Conservation (phyloP, 2,888 invertebrate species). For the Nysson spinosus region DNA sequence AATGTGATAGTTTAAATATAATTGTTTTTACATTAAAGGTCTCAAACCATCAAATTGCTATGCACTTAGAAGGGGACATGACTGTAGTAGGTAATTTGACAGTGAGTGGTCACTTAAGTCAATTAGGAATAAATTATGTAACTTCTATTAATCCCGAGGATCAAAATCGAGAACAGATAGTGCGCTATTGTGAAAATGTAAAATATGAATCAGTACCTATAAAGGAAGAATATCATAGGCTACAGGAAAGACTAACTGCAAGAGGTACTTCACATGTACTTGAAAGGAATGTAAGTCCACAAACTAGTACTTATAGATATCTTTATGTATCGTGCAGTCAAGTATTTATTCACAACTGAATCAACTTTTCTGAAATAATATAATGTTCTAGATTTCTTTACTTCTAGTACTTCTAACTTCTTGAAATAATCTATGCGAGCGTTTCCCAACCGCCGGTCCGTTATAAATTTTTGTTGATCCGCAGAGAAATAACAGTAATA, state of each 20-base stretch:
- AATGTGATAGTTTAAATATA: not conserved
- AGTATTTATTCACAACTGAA: too few relatives aligned
- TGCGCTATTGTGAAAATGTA: conserved; percentile 69
- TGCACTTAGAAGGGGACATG: conserved; percentile 71
- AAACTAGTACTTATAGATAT: too few relatives aligned
- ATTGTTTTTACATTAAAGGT: conserved; percentile 58
- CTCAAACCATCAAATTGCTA: conserved; percentile 72
- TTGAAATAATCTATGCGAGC: too few relatives aligned
- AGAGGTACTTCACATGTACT: conserved; percentile 57
- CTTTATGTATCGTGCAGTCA: too few relatives aligned
- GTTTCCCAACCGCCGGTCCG: too few relatives aligned
- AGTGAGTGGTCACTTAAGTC: conserved; percentile 65
- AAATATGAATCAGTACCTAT: conserved; percentile 66
- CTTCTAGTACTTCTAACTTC: too few relatives aligned
- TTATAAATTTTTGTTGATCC: too few relatives aligned
- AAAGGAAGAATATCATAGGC: conserved; percentile 66
- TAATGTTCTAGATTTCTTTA: too few relatives aligned
- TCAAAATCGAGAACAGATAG: conserved; percentile 65
- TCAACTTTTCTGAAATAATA: too few relatives aligned
- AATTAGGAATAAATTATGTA: conserved; percentile 74
- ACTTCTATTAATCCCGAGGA: conserved; percentile 68
- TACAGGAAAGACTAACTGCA: conserved; percentile 63
- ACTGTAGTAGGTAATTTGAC: conserved; percentile 73
- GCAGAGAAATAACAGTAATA: too few relatives aligned
- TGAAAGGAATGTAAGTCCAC: conserved; percentile 64